Conservation (phyloP, 2,113 vertebrate genomes). For the Poicephalus meyeri region DNA sequence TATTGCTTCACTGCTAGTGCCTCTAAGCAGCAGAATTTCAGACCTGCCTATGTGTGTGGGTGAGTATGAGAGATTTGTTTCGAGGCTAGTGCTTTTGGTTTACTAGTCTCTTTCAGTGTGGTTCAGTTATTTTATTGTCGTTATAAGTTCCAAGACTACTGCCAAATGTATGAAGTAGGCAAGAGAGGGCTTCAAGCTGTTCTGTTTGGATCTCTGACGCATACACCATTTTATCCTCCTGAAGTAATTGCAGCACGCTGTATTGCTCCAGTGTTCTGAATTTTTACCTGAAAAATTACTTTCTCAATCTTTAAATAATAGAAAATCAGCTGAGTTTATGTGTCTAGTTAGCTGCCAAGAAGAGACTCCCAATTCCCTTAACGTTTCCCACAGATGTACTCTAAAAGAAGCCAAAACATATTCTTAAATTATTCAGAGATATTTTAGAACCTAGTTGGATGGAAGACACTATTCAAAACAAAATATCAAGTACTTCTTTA, state of each 20-base stretch:
- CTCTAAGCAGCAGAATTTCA: neutral
- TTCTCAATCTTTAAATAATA: neutral
- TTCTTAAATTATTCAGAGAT: neutral
- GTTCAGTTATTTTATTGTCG: neutral
- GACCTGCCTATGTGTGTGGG: neutral
- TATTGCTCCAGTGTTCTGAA: neutral
- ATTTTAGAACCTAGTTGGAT: neutral
- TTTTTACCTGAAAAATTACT: neutral
- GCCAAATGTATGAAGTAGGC: neutral
- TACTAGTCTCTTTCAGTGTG: neutral
- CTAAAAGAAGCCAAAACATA: neutral
- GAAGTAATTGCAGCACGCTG: neutral
- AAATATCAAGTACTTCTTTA: neutral
- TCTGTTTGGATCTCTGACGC: neutral
- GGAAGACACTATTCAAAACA: neutral
- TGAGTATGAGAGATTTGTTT: neutral
- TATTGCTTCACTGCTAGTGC: neutral
- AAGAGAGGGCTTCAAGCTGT: neutral
- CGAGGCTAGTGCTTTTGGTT: neutral
- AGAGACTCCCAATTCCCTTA: neutral
- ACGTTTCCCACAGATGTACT: neutral
- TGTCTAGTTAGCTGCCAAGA: neutral
- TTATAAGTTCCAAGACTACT: neutral
- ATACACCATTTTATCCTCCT: neutral
- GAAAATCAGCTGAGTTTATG: neutral